Percentiles rank a stretch among this genome's conserved stretches.
phyloP scores from a whole-genome alignment of 2,113 vertebrate species.

The Labeo catla region DNA sequence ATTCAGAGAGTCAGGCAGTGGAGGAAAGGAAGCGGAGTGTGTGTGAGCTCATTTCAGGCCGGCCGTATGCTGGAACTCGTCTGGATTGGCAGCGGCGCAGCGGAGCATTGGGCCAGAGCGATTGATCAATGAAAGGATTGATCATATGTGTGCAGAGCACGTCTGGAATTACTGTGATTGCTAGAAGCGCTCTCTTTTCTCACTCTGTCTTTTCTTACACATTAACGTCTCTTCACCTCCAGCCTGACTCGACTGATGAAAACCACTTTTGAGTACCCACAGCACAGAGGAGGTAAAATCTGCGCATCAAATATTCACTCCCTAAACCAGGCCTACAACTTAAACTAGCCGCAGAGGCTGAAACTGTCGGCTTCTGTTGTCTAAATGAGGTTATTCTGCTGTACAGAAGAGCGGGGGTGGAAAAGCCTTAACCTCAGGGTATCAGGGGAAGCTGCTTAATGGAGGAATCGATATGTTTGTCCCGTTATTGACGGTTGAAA shows the following conservation, averaged over 20 bases:
- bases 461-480: constrained; percentile 55
- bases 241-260: constrained; percentile 6
- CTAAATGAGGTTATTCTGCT: constrained; percentile 47
- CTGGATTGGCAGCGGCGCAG: constrained; percentile 61
- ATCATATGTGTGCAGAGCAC: constrained; percentile 58
- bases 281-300: neutral
- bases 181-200: constrained; percentile 23
- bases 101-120: constrained; percentile 45
- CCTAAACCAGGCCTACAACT: constrained; percentile 12
- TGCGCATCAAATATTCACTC: constrained; percentile 15
- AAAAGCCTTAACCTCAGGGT: constrained; percentile 40
- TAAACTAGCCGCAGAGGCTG: constrained; percentile 8
- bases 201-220: constrained; percentile 18
- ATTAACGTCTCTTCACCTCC: constrained; percentile 37
- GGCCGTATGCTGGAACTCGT: constrained; percentile 66
- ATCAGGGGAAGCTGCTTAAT: constrained; percentile 48
- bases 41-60: constrained; percentile 67
- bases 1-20: constrained; percentile 18
- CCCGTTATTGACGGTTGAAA: constrained; percentile 45
- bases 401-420: constrained; percentile 30
- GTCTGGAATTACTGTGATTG: constrained; percentile 51
- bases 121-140: constrained; percentile 65
- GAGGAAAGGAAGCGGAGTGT: constrained; percentile 60
- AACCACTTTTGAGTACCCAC: constrained; percentile 21
- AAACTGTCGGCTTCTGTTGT: constrained; percentile 40